These are phyloP conservation scores for Timema podura DNA, from an alignment of 2,888 invertebrate species.

Conservation along the genomic window DNA sequence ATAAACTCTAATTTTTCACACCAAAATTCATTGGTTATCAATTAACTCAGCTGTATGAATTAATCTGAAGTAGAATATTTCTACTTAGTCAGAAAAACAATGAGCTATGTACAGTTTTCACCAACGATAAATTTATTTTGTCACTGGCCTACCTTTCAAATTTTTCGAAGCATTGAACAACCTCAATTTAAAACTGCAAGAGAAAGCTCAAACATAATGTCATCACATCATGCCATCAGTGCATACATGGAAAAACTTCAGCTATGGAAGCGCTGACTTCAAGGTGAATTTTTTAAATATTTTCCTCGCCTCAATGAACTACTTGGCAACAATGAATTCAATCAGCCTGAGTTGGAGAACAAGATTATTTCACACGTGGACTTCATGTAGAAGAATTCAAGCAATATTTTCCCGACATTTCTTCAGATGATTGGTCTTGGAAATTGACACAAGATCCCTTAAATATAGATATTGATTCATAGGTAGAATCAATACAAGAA, in stretches of 20 bases:
- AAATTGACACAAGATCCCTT: neutral
- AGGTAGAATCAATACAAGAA: no score
- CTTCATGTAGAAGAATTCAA: neutral
- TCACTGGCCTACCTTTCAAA: neutral
- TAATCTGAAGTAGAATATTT: slow-evolving; percentile 3
- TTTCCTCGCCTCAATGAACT: no score
- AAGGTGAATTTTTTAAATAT: no score
- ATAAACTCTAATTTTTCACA: neutral
- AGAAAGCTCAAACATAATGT: neutral
- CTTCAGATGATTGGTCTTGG: slow-evolving; percentile 1
- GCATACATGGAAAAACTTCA: neutral
- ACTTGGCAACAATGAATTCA: no score
- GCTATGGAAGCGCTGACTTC: no score
- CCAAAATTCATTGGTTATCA: neutral
- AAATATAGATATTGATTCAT: neutral
- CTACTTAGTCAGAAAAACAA: neutral
- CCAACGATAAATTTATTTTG: neutral
- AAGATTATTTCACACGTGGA: no score
- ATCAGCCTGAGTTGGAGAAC: no score
- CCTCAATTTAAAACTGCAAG: neutral
- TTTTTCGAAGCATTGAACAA: neutral
- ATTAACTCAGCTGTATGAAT: slow-evolving; percentile 11
- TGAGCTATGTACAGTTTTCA: neutral
- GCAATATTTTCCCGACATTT: neutral
- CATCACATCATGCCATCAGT: neutral